Conservation (phyloP, 2,113 vertebrate species). For the Pollimyrus isidori region DNA sequence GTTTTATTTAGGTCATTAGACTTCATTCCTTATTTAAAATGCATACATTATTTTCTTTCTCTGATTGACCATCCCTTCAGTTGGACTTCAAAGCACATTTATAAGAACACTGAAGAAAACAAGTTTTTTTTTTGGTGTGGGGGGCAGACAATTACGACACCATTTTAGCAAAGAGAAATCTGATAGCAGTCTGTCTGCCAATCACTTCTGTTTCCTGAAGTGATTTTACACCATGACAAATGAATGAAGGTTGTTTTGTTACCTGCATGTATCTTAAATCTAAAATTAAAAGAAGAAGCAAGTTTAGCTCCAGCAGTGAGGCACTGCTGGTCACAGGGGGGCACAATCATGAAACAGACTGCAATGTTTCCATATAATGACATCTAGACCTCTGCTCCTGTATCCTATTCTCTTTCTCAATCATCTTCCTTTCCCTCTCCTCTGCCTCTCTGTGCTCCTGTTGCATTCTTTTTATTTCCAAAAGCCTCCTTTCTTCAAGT, state of each 20-base stretch:
- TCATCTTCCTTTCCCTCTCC: conserved; percentile 68
- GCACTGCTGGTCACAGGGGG: not conserved
- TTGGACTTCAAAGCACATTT: too few relatives aligned
- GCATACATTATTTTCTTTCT: too few relatives aligned
- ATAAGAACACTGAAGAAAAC: not conserved
- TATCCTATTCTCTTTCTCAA: conserved; percentile 64
- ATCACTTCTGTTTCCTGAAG: not conserved
- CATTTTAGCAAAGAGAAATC: not conserved
- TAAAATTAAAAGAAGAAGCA: not conserved
- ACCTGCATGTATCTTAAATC: not conserved
- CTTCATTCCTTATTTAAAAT: too few relatives aligned
- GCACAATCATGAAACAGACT: not conserved
- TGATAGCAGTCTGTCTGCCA: not conserved
- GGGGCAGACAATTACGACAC: not conserved
- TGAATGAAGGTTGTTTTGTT: not conserved
- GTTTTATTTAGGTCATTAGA: too few relatives aligned
- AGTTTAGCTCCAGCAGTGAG: not conserved
- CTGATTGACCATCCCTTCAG: too few relatives aligned
- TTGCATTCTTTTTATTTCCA: conserved; percentile 63
- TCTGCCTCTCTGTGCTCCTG: conserved; percentile 66
- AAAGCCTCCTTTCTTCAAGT: conserved; percentile 58
- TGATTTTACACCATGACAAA: not conserved
- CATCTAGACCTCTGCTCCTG: conserved; percentile 65
- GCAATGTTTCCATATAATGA: not conserved
- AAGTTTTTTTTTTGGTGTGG: not conserved